Conservation (phyloP, 2,797 vertebrate species). For the Melanotaenia boesemani region DNA sequence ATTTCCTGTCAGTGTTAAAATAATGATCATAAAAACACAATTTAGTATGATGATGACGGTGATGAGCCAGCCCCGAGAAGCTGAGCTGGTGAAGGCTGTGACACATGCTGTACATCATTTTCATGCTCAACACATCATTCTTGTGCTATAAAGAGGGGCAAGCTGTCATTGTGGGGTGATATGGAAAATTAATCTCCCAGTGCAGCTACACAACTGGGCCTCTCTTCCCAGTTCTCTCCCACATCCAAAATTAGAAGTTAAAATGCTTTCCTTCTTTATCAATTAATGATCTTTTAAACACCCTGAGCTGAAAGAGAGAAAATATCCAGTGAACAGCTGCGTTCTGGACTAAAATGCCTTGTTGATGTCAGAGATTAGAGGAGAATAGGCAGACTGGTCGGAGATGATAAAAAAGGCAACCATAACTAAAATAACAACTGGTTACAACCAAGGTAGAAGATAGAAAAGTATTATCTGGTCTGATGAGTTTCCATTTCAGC, state of each 20-base stretch:
- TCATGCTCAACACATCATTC: constrained; percentile 27
- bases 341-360: constrained; percentile 26
- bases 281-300: not conserved
- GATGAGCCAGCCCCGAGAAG: not conserved
- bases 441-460: not conserved
- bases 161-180: constrained; percentile 16
- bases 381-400: constrained; percentile 33
- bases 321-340: not conserved
- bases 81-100: constrained; percentile 6
- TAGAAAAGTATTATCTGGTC: no score
- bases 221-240: constrained; percentile 10
- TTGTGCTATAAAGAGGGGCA: not conserved
- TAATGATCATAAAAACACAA: constrained; percentile 36
- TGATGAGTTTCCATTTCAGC: no score
- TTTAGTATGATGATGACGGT: constrained; percentile 32
- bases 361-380: constrained; percentile 43
- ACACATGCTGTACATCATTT: not conserved
- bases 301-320: not conserved
- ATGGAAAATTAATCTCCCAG: constrained; percentile 29
- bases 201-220: not conserved
- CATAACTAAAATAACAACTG: not conserved
- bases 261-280: constrained; percentile 9
- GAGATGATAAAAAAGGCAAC: constrained; percentile 10
- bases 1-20: constrained; percentile 40
- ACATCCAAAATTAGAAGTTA: constrained; percentile 1